Evolutionary conservation across 1,140 invertebrate genomes (phyloP).

Genomic region (Drosophila asahinai): DNA sequence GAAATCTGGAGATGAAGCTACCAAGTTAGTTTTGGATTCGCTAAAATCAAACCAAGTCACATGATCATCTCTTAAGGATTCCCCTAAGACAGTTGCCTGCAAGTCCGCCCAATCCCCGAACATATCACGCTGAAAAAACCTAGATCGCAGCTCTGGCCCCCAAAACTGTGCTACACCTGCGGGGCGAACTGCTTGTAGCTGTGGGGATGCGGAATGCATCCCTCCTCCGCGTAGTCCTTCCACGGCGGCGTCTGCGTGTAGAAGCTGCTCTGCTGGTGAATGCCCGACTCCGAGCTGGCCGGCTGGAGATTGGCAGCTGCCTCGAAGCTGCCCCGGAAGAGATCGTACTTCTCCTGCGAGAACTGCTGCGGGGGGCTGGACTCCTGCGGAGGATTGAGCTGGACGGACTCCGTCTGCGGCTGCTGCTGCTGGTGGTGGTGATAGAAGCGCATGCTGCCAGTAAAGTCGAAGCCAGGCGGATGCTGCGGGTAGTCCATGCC

Average conservation of each 20-base stretch:
- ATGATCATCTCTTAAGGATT: slow-evolving; percentile 1
- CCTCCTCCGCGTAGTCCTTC: slow-evolving; percentile 80
- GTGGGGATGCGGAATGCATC: slow-evolving; percentile 25
- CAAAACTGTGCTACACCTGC: slow-evolving; percentile 72
- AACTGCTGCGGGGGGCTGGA: slow-evolving; percentile 64
- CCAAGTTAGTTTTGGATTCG: slow-evolving; percentile 6
- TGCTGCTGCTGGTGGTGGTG: slow-evolving; percentile 60
- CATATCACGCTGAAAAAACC: slow-evolving; percentile 66
- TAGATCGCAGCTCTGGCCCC: slow-evolving; percentile 40
- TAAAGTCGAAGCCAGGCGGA: slow-evolving; percentile 70
- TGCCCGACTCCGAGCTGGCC: slow-evolving; percentile 25
- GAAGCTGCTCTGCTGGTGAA: slow-evolving; percentile 83
- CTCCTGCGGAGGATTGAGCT: slow-evolving; percentile 35
- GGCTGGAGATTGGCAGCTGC: slow-evolving; percentile 85
- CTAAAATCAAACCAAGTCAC: neutral
- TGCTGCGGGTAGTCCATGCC: slow-evolving; percentile 43
- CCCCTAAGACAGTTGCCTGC: slow-evolving; percentile 22
- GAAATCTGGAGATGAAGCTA: neutral
- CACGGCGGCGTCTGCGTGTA: slow-evolving; percentile 83
- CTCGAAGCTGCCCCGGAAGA: slow-evolving; percentile 87
- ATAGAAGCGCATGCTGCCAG: slow-evolving; percentile 81
- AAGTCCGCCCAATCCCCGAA: slow-evolving; percentile 29
- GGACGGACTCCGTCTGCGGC: slow-evolving; percentile 12
- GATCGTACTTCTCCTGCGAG: slow-evolving; percentile 86
- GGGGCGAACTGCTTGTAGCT: slow-evolving; percentile 63